Conservation (phyloP, 2,888 invertebrate genomes). For the Mythimna impura region DNA sequence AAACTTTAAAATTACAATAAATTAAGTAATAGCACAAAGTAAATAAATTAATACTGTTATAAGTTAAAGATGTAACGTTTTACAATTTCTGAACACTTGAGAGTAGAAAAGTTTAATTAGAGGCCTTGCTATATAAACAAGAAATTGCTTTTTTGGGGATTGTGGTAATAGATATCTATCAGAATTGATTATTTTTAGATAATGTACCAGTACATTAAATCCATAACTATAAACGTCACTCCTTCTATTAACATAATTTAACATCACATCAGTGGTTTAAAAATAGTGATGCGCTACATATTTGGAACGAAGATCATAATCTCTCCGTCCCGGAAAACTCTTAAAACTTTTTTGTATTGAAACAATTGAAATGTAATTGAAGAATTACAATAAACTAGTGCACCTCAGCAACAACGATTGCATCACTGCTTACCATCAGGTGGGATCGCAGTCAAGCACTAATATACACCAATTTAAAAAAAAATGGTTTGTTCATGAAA, state of each 20-base stretch:
- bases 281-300: conserved; percentile 1
- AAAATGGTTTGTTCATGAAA: conserved; percentile 22
- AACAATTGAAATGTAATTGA: background rate
- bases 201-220: background rate
- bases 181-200: background rate
- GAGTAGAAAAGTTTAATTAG: background rate
- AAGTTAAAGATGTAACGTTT: background rate
- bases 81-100: background rate
- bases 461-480: too few species aligned
- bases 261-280: background rate
- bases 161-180: background rate
- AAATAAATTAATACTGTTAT: background rate
- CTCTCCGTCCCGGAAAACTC: background rate
- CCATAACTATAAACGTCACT: background rate
- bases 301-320: background rate
- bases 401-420: too few species aligned
- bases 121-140: background rate
- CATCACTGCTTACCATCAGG: too few species aligned
- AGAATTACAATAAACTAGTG: background rate
- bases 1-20: background rate
- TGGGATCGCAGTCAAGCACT: too few species aligned
- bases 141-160: background rate
- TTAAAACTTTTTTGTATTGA: background rate
- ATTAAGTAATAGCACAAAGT: background rate
- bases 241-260: conserved; percentile 1